Base-by-base conservation (phyloP, 1,140 invertebrate species). In the Mylabris phalerata region DNA sequence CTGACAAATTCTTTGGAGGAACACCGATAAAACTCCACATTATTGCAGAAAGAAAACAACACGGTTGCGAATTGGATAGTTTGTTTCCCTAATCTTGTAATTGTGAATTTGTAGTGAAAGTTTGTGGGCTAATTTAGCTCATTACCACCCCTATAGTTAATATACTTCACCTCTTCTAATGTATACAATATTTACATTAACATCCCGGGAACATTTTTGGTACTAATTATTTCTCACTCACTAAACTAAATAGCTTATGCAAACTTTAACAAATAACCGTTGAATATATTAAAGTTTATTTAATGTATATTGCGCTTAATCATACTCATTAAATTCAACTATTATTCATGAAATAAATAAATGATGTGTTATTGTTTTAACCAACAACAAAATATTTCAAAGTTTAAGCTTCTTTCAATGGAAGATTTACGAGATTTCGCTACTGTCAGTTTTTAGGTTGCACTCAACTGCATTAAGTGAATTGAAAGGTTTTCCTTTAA, bases 271-370 rank as follows among this genome's bases (percentile, higher is more conserved):
- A 46, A 54, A 54, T 54, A 54, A 54, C 51, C 51, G 42, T 32
- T 32, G 42, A n/a, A 45, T 46, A 45, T 45, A 54, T 54, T 54
- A 54, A 46, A 54, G 19, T 54, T 54, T 45, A 54, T 54, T 54
- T 19, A 32, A 32, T 5, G 32, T 32, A 7, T 32, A 7, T 7
- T 32, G 32, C 32, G 7, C 7, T 32, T 32, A 32, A 32, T 32
- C 32, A 3, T 5, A 7, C 32, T 32, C 32, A 32, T 32, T 70
- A 59, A 74, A 72, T 44, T 75, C 77, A 45, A 75, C 75, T 11
- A 59, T 64, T 41, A 71, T 67, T 49, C 70, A 68, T 27, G 68
- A 69, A 73, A 75, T 75, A 13, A 75, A 55, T 44, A 71, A 67
- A 25, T 76, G 60, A 39, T 66, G 68, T 64, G 19, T 19, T 19